phyloP scores from a whole-genome alignment of 2,888 invertebrate genomes.

The Orthonevra nobilis region DNA sequence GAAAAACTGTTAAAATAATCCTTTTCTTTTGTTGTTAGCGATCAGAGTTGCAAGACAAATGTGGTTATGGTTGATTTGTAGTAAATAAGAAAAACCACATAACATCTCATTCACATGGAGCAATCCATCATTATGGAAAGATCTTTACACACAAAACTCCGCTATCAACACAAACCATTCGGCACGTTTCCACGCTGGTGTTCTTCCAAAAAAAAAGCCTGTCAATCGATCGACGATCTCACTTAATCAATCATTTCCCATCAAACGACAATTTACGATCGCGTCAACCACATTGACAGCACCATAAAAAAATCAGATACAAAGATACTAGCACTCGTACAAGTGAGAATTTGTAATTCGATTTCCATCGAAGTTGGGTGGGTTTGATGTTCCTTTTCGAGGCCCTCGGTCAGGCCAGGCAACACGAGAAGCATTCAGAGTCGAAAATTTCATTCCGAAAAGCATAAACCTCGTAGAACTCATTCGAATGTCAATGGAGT shows the following conservation, averaged over 20 bases:
- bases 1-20: too few species aligned
- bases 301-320: neutral
- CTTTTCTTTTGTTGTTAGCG: too few species aligned
- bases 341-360: too few species aligned
- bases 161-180: too few species aligned
- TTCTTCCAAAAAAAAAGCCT: constrained; percentile 2
- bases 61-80: too few species aligned
- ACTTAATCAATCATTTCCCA: constrained; percentile 50
- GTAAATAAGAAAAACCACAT: too few species aligned
- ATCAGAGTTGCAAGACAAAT: too few species aligned
- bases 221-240: constrained; percentile 33
- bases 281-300: neutral
- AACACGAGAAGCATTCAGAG: constrained; percentile 2
- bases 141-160: too few species aligned
- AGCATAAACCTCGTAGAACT: constrained; percentile 3
- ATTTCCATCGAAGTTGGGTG: constrained; percentile 51
- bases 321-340: constrained; percentile 18
- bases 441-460: neutral
- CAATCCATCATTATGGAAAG: too few species aligned
- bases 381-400: neutral
- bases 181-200: neutral
- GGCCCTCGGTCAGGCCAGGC: constrained; percentile 12
- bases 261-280: constrained; percentile 37
- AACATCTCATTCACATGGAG: too few species aligned
- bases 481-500: neutral